These are phyloP conservation scores for Taeniopygia guttata DNA, from an alignment of 2,797 vertebrate genomes.

Conservation along the genomic window DNA sequence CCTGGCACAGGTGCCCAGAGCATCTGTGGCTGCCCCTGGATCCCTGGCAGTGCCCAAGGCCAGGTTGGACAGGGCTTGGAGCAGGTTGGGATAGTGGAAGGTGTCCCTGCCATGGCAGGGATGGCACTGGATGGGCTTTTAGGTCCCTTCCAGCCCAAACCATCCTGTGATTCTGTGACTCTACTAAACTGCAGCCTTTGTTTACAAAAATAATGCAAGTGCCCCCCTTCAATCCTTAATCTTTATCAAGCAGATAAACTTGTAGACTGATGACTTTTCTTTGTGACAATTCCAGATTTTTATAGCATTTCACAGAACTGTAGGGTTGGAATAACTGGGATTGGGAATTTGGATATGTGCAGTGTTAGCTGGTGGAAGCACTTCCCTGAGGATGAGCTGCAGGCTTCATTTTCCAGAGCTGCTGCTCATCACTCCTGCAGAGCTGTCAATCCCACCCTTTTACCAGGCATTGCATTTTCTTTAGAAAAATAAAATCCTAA, in stretches of 20 bases:
- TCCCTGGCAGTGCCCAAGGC: background rate
- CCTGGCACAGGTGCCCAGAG: background rate
- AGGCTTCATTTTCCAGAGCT: background rate
- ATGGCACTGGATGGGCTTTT: rapidly evolving
- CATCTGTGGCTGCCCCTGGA: background rate
- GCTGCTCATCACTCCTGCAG: conserved; percentile 11
- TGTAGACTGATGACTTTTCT: background rate
- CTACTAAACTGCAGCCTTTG: background rate
- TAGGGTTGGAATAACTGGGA: background rate
- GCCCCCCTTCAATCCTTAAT: background rate
- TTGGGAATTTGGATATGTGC: background rate
- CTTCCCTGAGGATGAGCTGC: background rate
- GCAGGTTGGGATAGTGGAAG: rapidly evolving
- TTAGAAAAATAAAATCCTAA: conserved; percentile 1
- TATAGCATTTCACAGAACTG: background rate
- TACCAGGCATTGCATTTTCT: background rate
- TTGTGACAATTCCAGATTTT: background rate
- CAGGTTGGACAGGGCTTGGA: rapidly evolving
- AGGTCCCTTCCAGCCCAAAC: background rate
- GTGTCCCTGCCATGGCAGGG: background rate
- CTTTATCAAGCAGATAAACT: background rate
- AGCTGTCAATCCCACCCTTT: conserved; percentile 22
- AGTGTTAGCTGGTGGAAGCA: background rate
- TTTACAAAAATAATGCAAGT: background rate
- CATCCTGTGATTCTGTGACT: background rate